A percentile compares a stretch with the other conserved stretches of the same genome.
Evolutionary conservation across 1,140 invertebrate species (phyloP).

Genomic region (Zaprionus ornatus): DNA sequence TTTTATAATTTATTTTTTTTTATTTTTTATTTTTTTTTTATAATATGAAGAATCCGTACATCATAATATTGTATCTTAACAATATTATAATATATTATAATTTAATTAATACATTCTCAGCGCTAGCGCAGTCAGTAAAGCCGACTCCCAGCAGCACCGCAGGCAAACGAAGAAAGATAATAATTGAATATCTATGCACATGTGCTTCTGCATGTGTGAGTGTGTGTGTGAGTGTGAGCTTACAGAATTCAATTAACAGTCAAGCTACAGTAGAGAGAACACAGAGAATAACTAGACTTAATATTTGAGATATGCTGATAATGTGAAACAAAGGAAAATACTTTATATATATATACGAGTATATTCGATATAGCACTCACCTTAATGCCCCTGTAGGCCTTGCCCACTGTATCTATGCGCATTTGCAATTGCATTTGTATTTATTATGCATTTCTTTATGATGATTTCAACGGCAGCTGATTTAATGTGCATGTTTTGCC

Average conservation of each 20-base stretch:
- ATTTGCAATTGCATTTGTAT: conserved; percentile 31
- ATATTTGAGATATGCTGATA: not conserved
- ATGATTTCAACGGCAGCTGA: conserved; percentile 67
- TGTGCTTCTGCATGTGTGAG: conserved; percentile 36
- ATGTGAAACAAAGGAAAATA: not conserved
- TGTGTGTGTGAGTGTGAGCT: conserved; percentile 50
- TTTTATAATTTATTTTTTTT: not conserved
- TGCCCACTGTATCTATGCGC: conserved; percentile 11
- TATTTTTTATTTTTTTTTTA: not conserved
- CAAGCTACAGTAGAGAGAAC: not conserved
- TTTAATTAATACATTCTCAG: not conserved
- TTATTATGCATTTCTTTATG: conserved; percentile 57
- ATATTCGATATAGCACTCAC: not conserved
- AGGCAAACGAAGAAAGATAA: conserved; percentile 54
- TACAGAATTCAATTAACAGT: conserved; percentile 6
- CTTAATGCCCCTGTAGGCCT: not conserved
- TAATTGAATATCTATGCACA: conserved; percentile 59
- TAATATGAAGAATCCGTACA: not conserved
- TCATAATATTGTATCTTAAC: not conserved
- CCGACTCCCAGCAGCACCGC: conserved; percentile 10
- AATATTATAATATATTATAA: not conserved
- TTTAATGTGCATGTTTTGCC: conserved; percentile 59
- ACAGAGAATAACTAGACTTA: not conserved
- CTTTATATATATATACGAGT: not conserved
- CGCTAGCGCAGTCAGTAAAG: not conserved